Percentiles rank a stretch among this genome's conserved stretches.
Evolutionary conservation across 2,113 vertebrate species (phyloP).

Genomic region (Sula dactylatra): DNA sequence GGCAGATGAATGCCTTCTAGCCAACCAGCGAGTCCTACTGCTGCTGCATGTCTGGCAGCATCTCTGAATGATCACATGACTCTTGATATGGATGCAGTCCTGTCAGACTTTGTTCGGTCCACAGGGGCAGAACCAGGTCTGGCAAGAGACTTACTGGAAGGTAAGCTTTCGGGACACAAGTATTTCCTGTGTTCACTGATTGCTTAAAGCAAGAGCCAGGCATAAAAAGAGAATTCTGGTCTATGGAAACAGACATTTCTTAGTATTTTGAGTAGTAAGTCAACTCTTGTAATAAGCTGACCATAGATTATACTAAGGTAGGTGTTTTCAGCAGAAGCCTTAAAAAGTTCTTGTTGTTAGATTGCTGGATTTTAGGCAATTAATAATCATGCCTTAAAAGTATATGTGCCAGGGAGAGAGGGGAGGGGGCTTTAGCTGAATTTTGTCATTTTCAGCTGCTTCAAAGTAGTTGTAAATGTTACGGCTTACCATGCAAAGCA

Average conservation of each 20-base stretch:
- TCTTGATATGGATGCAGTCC: conserved; percentile 99
- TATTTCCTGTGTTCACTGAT: not conserved
- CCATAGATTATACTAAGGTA: not conserved
- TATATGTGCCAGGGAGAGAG: not conserved
- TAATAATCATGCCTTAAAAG: not conserved
- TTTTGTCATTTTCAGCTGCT: not conserved
- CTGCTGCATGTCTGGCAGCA: conserved; percentile 87
- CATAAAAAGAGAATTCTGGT: not conserved
- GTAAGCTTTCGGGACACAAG: conserved; percentile 66
- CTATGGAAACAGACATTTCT: not conserved
- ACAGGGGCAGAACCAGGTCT: conserved; percentile 99
- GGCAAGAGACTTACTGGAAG: conserved; percentile 99
- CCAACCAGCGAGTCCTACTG: conserved; percentile 80
- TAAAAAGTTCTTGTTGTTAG: not conserved
- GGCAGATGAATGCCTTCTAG: conserved; percentile 92
- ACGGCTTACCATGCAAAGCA: not conserved
- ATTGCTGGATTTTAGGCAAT: not conserved
- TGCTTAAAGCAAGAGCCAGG: not conserved
- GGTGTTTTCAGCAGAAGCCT: not conserved
- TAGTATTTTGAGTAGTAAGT: not conserved
- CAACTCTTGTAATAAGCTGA: not conserved
- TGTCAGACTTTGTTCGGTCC: conserved; percentile 99
- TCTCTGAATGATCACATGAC: conserved; percentile 96
- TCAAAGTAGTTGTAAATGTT: not conserved
- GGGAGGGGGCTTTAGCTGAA: not conserved